Percentiles rank a stretch among this genome's conserved stretches.
phyloP scores from a whole-genome alignment of 2,113 vertebrate species.

The Mustelus asterias region DNA sequence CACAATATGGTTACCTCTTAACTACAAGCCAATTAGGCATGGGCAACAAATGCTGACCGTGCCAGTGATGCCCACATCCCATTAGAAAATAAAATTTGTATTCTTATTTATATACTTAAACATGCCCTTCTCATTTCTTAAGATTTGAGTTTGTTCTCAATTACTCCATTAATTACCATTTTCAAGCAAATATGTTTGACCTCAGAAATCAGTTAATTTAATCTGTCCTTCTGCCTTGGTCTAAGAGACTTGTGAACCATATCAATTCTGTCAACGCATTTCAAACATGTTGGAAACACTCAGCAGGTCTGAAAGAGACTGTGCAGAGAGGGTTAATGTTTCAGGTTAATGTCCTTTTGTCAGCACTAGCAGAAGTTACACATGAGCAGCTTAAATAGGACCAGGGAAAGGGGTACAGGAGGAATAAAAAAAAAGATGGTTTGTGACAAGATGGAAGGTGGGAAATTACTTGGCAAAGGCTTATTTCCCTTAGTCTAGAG shows the following conservation, averaged over 20 bases:
- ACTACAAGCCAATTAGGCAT: too few species aligned
- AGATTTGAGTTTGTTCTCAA: background rate
- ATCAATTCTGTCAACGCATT: background rate
- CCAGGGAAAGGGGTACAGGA: background rate
- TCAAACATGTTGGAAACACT: background rate
- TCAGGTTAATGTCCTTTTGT: background rate
- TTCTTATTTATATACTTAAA: too few species aligned
- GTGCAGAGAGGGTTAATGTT: background rate
- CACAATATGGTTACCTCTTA: too few species aligned
- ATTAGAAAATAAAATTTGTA: background rate
- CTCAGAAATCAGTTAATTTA: background rate
- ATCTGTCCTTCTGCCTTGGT: background rate
- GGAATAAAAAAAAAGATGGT: background rate
- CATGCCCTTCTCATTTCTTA: background rate
- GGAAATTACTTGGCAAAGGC: background rate
- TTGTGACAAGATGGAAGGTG: background rate
- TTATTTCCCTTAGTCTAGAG: too few species aligned
- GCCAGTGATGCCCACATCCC: too few species aligned
- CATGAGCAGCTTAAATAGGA: background rate
- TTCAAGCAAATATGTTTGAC: background rate
- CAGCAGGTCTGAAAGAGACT: background rate
- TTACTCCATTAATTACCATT: background rate
- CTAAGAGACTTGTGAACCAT: background rate
- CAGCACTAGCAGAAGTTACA: background rate
- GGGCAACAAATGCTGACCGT: too few species aligned